Evolutionary conservation across 2,113 vertebrate genomes (phyloP), one percentile per base, ranked within the genome.

Genomic region (Nipponia nippon): DNA sequence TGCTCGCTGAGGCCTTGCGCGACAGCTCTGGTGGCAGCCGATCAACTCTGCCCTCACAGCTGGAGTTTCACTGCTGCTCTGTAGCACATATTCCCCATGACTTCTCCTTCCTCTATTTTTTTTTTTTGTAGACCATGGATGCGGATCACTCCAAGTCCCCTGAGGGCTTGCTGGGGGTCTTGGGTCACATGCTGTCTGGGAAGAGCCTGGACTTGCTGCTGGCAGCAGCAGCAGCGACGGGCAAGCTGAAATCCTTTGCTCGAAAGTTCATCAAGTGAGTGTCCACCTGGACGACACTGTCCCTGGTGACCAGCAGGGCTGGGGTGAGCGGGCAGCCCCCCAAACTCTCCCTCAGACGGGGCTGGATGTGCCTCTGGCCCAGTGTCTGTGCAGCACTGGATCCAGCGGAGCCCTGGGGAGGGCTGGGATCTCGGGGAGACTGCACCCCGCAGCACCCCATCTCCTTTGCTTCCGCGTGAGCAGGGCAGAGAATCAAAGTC

Each of bases 61-160:
- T 4, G 2, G 69, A 44, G 27, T 59, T 72, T 47, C 46, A 3
- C 14, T 49, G 49, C 70, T 77, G 44, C 23, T 62, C 61, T 22
- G 50, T 49, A 61, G 40, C 47, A 47, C 50, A 11, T 8, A 0
- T 70, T 63, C 26, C 36, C 38, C 3, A 1, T 71, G 50, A 63
- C 29, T 84, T 89, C 34, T 21, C 13, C 84, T 80, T 46, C 20
- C 27, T 84, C 22, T 59, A 2, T 16, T 16, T 63, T 63, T 97
- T 49, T 65, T 71, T 66, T 13, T 83, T 32, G 25, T 46, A 99
- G 99, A 99, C 99, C 2, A 99, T 99, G 97, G 99, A 99, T 95
- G 99, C 99, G 0, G 99, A 99, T 96, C 99, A 99, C 55, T 99
- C 99, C 56, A 99, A 99, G 97, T 99, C 99, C 46, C 99, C 99